Base-by-base conservation (phyloP, 2,797 vertebrate species). In the Myotis pilosus region DNA sequence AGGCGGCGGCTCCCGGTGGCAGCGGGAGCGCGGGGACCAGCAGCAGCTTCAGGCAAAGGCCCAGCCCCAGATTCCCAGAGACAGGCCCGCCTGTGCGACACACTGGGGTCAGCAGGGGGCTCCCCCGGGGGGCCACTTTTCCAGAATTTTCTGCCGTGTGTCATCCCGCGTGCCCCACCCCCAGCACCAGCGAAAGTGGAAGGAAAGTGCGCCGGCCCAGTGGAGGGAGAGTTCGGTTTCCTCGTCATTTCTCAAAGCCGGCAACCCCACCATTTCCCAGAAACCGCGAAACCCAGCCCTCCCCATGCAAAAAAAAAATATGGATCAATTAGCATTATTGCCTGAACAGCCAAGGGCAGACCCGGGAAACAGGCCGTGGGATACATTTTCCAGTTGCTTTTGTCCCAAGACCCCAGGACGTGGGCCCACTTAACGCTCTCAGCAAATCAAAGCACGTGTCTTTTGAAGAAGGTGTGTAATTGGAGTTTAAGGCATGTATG, bases 381-480 rank as follows among this genome's bases (percentile, higher is more conserved):
- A 95, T 97, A 97, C 96, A 95, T 97, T 98, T 98, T 96, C 83
- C 97, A 96, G 97, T 97, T 96, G 96, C 97, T 95, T 94, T 97
- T 94, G 98, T 98, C 98, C 97, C 98, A 98, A 98, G 98, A 97
- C 98, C 97, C 98, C 98, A 98, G 98, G 97, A 97, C 97, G 97
- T 97, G 97, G 97, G 98, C 97, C 95, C 95, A 97, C 95, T 98
- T 98, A 98, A 97, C 97, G 98, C 98, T 98, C 98, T 97, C 97
- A 97, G 98, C 97, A 97, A 99, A 99, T 98, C 98, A 98, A 99
- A 99, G 98, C 98, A 98, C 98, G 98, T 98, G 98, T 96, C 98
- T 98, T 99, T 99, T 99, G 99, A 99, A 99, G 98, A 98, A 99
- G 99, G 99, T 99, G 99, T 99, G 99, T 99, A 99, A 99, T 99